phyloP scores from a whole-genome alignment of 2,797 vertebrate genomes.

The Gambelia wislizenii region DNA sequence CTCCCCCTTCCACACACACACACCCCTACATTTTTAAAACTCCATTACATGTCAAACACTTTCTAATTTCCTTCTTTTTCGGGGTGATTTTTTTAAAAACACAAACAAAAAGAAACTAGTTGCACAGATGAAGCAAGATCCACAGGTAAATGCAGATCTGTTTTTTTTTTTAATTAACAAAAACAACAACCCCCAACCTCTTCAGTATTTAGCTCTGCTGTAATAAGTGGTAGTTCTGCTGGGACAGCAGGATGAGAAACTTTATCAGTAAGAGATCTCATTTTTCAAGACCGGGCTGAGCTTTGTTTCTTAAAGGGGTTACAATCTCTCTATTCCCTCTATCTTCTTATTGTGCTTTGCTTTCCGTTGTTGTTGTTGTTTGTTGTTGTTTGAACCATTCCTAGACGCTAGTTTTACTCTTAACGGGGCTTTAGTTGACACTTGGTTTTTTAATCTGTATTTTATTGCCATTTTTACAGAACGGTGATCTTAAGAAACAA shows the following conservation, averaged over 20 bases:
- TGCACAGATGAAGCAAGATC: constrained; percentile 93
- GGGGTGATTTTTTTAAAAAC: constrained; percentile 52
- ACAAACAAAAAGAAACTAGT: constrained; percentile 88
- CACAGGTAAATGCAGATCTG: constrained; percentile 86
- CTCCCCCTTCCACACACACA: constrained; percentile 64
- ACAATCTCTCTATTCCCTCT: constrained; percentile 37
- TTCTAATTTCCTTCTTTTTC: constrained; percentile 77
- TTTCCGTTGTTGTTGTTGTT: constrained; percentile 55
- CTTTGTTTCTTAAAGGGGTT: constrained; percentile 67
- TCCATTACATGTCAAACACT: constrained; percentile 89
- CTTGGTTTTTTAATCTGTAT: constrained; percentile 69
- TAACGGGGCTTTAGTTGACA: constrained; percentile 62
- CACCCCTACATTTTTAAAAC: constrained; percentile 67
- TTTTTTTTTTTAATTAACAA: constrained; percentile 36
- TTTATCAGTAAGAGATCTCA: constrained; percentile 86
- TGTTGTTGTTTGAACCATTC: constrained; percentile 64
- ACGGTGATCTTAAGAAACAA: constrained; percentile 88
- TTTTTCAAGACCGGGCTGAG: constrained; percentile 68
- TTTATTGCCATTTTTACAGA: constrained; percentile 82
- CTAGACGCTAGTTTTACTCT: constrained; percentile 72
- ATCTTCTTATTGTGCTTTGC: constrained; percentile 57
- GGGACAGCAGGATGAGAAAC: constrained; percentile 83
- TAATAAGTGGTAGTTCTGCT: constrained; percentile 75
- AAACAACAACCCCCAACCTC: constrained; percentile 33
- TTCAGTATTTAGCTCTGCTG: constrained; percentile 71